phyloP scores from a whole-genome alignment of 1,140 invertebrate species.

The Protaetia brevitarsis region DNA sequence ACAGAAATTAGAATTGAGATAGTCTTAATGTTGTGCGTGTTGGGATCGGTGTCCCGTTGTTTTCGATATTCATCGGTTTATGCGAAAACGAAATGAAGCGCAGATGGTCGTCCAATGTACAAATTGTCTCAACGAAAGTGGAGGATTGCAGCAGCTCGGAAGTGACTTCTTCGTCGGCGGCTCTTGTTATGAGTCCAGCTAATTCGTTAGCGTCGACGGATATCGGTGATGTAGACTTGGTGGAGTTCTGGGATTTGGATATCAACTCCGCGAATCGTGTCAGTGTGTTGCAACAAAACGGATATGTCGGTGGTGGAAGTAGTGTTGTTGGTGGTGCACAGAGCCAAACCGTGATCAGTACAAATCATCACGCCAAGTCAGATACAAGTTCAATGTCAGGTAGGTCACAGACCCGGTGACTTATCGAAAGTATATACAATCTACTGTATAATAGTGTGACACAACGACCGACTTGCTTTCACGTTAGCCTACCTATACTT shows the following conservation, averaged over 20 bases:
- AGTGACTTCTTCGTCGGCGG: conserved; percentile 68
- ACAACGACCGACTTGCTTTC: background rate
- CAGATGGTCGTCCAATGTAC: conserved; percentile 63
- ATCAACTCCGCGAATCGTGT: conserved; percentile 43
- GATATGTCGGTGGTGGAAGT: conserved; percentile 30
- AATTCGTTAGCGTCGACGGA: conserved; percentile 62
- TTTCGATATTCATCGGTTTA: background rate
- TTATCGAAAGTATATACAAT: background rate
- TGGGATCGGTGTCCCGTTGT: background rate
- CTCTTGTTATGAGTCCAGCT: conserved; percentile 63
- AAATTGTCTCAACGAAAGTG: conserved; percentile 60
- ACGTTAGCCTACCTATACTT: too few relatives aligned
- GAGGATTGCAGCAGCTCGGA: conserved; percentile 68
- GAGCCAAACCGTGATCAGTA: conserved; percentile 44
- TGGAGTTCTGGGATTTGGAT: conserved; percentile 71
- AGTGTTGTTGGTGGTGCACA: conserved; percentile 25
- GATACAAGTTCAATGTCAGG: conserved; percentile 53
- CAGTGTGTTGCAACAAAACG: conserved; percentile 42
- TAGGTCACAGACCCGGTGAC: conserved; percentile 32
- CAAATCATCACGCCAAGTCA: conserved; percentile 38
- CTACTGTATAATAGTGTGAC: background rate
- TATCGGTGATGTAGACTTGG: conserved; percentile 66
- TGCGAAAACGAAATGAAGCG: conserved; percentile 55
- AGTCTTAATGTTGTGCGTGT: background rate
- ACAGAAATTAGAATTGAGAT: background rate